Evolutionary conservation across 1,140 invertebrate species (phyloP).

Genomic region (Neodiprion virginianus): DNA sequence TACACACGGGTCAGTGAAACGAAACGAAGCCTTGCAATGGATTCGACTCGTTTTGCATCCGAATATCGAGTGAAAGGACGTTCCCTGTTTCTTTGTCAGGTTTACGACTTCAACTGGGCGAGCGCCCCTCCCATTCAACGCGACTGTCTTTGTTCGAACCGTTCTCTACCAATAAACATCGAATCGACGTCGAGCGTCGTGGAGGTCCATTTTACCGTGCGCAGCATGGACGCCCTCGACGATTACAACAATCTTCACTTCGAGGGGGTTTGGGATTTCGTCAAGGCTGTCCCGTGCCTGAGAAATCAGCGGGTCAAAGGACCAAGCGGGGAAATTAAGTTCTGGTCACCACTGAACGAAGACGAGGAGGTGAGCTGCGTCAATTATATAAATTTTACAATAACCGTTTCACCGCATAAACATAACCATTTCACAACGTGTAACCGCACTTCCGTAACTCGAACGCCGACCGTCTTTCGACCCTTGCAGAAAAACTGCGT

Average conservation of each 20-base stretch:
- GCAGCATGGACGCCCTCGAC: conserved; percentile 81
- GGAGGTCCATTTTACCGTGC: conserved; percentile 81
- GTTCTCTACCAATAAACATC: conserved; percentile 73
- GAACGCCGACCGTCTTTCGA: too few relatives aligned
- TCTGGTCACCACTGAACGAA: conserved; percentile 64
- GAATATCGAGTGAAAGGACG: too few relatives aligned
- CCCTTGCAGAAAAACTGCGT: conserved; percentile 75
- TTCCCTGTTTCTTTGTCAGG: conserved; percentile 25
- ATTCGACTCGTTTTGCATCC: too few relatives aligned
- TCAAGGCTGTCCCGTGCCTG: conserved; percentile 72
- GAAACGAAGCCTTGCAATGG: too few relatives aligned
- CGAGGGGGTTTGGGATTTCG: conserved; percentile 83
- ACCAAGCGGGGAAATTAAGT: conserved; percentile 78
- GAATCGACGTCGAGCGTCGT: conserved; percentile 78
- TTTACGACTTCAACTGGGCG: conserved; percentile 78
- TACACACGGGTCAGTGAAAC: too few relatives aligned
- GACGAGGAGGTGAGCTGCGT: conserved; percentile 69
- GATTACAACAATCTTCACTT: conserved; percentile 85
- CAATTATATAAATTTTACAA: conserved; percentile 18
- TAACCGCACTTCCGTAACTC: neutral
- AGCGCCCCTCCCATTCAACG: conserved; percentile 70
- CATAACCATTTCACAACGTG: conserved; percentile 2
- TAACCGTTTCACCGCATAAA: neutral
- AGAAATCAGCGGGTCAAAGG: conserved; percentile 72
- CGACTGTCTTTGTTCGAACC: conserved; percentile 76